These are phyloP conservation scores for Brachionus manjavacas DNA, from an alignment of 1,140 invertebrate species.

Conservation along the genomic window DNA sequence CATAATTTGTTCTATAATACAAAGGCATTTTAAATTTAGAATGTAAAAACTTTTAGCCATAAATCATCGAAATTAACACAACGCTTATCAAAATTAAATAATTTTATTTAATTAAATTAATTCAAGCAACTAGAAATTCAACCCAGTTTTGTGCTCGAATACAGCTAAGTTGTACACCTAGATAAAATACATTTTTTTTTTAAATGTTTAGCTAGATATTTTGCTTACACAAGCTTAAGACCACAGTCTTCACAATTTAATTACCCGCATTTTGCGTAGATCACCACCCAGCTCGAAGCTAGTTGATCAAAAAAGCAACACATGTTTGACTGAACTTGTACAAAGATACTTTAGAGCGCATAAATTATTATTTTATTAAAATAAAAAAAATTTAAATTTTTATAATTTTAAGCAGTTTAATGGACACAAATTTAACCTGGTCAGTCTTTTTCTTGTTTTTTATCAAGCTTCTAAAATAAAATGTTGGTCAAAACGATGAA, in stretches of 20 bases:
- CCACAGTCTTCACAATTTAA: not conserved
- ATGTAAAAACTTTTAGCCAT: not conserved
- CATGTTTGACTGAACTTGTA: not conserved
- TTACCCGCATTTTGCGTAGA: not conserved
- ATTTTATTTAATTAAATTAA: not conserved
- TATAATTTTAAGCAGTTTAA: not conserved
- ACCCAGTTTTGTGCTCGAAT: not conserved
- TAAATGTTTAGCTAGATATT: not conserved
- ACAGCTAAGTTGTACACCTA: not conserved
- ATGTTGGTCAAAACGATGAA: not conserved
- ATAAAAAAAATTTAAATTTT: not conserved
- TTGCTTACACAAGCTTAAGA: not conserved
- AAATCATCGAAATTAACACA: not conserved
- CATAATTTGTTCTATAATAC: not conserved
- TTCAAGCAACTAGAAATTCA: not conserved
- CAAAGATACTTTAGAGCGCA: not conserved
- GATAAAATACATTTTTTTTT: not conserved
- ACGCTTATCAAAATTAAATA: slow-evolving; percentile 1
- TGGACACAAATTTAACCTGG: not conserved
- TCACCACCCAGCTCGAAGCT: not conserved
- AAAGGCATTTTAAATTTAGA: not conserved
- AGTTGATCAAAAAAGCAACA: not conserved
- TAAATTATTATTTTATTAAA: not conserved
- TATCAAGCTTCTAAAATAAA: not conserved
- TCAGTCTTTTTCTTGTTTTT: not conserved